phyloP scores from a whole-genome alignment of 1,140 invertebrate species.

The Lysiphlebus fabarum region DNA sequence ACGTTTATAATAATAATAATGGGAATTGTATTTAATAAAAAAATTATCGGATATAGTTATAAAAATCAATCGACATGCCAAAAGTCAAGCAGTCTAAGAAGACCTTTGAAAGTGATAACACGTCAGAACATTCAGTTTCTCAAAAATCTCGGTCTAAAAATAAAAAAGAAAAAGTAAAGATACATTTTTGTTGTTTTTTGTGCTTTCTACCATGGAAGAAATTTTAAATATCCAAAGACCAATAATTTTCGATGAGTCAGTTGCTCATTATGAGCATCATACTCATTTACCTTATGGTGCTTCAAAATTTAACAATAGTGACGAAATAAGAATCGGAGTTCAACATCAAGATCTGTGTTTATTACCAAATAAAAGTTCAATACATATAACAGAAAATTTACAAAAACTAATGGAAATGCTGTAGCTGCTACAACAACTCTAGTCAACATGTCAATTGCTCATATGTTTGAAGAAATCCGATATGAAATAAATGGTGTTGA shows the following conservation, averaged over 20 bases:
- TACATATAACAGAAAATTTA: slow-evolving; percentile 39
- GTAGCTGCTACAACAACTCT: slow-evolving; percentile 22
- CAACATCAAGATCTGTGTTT: slow-evolving; percentile 44
- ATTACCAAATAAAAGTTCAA: slow-evolving; percentile 36
- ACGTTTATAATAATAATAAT: too few species aligned
- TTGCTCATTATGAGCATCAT: slow-evolving; percentile 41
- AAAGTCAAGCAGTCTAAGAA: slow-evolving; percentile 5
- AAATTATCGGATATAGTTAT: too few species aligned
- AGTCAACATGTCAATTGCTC: slow-evolving; percentile 43
- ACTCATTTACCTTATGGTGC: slow-evolving; percentile 11
- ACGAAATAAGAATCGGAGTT: slow-evolving; percentile 8
- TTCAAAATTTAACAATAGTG: slow-evolving; percentile 10
- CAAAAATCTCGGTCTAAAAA: slow-evolving; percentile 5
- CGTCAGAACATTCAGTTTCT: slow-evolving; percentile 1
- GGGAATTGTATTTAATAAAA: too few species aligned
- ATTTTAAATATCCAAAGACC: slow-evolving; percentile 27
- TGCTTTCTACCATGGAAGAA: slow-evolving; percentile 23
- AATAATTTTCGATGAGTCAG: slow-evolving; percentile 32
- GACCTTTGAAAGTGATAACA: slow-evolving; percentile 5
- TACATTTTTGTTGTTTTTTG: slow-evolving; percentile 1
- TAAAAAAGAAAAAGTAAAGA: slow-evolving; percentile 1
- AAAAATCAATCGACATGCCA: too few species aligned
- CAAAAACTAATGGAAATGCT: slow-evolving; percentile 26
- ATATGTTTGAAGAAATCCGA: slow-evolving; percentile 51
- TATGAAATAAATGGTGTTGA: slow-evolving; percentile 50